Evolutionary conservation across 2,888 invertebrate genomes (phyloP).

Genomic region (Erebia palarica): DNA sequence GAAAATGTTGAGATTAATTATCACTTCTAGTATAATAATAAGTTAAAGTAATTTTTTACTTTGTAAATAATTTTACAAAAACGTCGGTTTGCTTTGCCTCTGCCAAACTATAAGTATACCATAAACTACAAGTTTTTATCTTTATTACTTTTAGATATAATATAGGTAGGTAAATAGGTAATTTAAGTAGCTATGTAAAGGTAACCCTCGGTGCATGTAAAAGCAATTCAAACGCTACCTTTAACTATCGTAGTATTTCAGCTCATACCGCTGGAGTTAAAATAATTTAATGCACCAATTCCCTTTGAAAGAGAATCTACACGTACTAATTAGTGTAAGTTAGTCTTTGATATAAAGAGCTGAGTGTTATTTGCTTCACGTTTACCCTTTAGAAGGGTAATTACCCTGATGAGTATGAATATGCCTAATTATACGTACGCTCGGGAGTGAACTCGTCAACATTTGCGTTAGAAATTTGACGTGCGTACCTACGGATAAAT

Average conservation of each 20-base stretch:
- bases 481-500: constrained; percentile 25
- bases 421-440: constrained; percentile 34
- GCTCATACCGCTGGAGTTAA: constrained; percentile 6
- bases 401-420: constrained; percentile 35
- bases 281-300: constrained; percentile 25
- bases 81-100: not conserved
- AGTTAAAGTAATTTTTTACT: no score
- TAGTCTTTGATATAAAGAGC: constrained; percentile 32
- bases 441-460: constrained; percentile 34
- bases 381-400: constrained; percentile 34
- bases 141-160: no score
- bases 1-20: no score
- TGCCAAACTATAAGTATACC: not conserved
- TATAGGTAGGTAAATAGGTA: no score
- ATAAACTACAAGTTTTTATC: no score
- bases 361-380: constrained; percentile 34
- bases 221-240: not conserved
- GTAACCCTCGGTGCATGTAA: not conserved
- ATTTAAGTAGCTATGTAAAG: not conserved
- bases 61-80: no score
- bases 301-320: constrained; percentile 20
- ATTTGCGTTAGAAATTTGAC: constrained; percentile 35
- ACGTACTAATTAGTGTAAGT: constrained; percentile 33
- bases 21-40: no score
- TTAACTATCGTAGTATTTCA: constrained; percentile 10